Evolutionary conservation across 2,113 vertebrate species (phyloP).

Genomic region (Patagioenas fasciata): DNA sequence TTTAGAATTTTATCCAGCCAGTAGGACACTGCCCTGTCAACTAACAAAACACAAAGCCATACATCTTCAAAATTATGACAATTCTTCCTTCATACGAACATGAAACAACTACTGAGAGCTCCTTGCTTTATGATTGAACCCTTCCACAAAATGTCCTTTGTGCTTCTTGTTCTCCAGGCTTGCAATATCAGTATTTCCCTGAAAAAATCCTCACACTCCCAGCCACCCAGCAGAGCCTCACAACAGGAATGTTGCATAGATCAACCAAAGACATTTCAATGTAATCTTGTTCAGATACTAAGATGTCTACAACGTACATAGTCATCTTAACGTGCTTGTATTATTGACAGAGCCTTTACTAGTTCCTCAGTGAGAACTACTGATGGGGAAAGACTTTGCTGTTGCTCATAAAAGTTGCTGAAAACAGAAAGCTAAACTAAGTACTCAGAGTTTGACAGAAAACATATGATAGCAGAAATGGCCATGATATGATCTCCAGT

Average conservation of each 20-base stretch:
- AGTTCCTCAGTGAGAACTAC: neutral
- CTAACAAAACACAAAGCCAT: neutral
- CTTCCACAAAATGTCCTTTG: neutral
- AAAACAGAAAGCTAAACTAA: neutral
- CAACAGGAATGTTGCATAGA: neutral
- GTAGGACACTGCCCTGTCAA: neutral
- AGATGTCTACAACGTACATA: neutral
- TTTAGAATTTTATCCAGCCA: neutral
- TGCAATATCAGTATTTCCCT: neutral
- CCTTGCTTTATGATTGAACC: neutral
- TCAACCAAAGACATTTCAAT: neutral
- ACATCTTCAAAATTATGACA: neutral
- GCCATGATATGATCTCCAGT: accelerated
- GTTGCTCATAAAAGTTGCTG: neutral
- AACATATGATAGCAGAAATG: neutral
- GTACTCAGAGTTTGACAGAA: neutral
- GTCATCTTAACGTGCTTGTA: neutral
- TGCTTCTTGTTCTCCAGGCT: neutral
- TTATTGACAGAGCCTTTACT: neutral
- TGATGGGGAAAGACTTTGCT: neutral
- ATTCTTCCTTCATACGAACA: accelerated
- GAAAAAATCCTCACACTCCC: neutral
- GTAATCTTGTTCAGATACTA: neutral
- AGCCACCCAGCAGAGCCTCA: neutral
- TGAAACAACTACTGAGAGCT: neutral